These are phyloP conservation scores for Acanthococcus lagerstroemiae DNA, from an alignment of 2,888 invertebrate genomes.

Conservation along the genomic window DNA sequence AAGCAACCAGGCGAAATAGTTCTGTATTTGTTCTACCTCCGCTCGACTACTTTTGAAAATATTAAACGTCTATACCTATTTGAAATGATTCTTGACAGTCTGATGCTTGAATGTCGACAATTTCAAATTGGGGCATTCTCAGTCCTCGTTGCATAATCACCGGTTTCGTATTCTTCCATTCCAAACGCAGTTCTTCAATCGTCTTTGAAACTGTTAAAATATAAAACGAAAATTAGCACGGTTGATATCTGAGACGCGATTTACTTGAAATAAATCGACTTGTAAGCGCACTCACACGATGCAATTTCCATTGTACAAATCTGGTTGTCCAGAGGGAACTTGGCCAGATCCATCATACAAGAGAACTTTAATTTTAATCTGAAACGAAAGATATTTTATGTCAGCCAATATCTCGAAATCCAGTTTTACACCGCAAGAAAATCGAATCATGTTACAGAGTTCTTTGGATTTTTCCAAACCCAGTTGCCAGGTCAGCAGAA, in stretches of 20 bases:
- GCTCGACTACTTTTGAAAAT: too few relatives aligned
- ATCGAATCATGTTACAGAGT: too few relatives aligned
- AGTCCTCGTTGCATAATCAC: conserved; percentile 43
- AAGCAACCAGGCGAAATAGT: too few relatives aligned
- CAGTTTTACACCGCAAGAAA: too few relatives aligned
- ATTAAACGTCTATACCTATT: too few relatives aligned
- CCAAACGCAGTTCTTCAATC: conserved; percentile 43
- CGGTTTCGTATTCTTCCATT: conserved; percentile 43
- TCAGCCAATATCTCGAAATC: background rate
- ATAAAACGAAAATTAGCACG: too few relatives aligned
- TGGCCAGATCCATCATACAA: conserved; percentile 50
- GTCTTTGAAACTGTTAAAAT: conserved; percentile 45
- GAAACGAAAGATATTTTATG: conserved; percentile 35
- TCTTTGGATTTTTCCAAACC: too few relatives aligned
- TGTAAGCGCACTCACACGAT: conserved; percentile 45
- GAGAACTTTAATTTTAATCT: conserved; percentile 48
- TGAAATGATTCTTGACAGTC: conserved; percentile 45
- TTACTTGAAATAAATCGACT: too few relatives aligned
- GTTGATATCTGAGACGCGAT: background rate
- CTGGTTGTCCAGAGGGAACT: conserved; percentile 47
- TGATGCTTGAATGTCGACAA: conserved; percentile 41
- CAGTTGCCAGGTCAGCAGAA: too few relatives aligned
- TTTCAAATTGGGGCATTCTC: conserved; percentile 45
- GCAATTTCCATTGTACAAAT: conserved; percentile 48
- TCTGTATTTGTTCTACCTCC: too few relatives aligned